Evolutionary conservation across 1,140 invertebrate genomes (phyloP).

Genomic region (Anadara kagoshimensis): DNA sequence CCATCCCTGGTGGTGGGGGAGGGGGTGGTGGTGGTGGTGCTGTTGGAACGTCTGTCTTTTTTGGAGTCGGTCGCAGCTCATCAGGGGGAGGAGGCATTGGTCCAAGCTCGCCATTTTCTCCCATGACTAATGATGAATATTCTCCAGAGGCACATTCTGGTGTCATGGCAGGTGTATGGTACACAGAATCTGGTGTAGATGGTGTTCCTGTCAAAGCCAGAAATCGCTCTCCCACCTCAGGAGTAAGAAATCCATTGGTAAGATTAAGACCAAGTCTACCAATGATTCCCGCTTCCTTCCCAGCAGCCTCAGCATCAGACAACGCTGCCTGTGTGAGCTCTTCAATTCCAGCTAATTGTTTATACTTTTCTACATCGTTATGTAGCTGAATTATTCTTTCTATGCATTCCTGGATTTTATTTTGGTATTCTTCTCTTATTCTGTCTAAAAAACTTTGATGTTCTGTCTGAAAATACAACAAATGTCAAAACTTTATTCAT

Average conservation of each 20-base stretch:
- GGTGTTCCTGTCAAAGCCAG: conserved; percentile 49
- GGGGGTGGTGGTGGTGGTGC: conserved; percentile 62
- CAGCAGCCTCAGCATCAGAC: conserved; percentile 46
- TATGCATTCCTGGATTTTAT: conserved; percentile 75
- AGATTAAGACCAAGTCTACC: conserved; percentile 3
- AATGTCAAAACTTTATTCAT: background rate
- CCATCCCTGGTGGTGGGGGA: no score
- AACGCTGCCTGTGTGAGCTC: conserved; percentile 57
- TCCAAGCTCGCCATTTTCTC: conserved; percentile 10
- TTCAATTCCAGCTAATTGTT: conserved; percentile 64
- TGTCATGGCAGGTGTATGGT: conserved; percentile 51
- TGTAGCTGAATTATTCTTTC: conserved; percentile 74
- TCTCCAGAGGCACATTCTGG: conserved; percentile 51
- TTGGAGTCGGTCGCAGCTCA: conserved; percentile 33
- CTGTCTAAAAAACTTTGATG: conserved; percentile 55
- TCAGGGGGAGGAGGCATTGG: conserved; percentile 15
- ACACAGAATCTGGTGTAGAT: conserved; percentile 40
- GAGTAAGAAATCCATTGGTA: conserved; percentile 31
- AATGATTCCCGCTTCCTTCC: conserved; percentile 32
- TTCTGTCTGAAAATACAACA: conserved; percentile 55
- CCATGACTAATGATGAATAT: conserved; percentile 16
- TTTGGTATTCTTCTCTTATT: conserved; percentile 52
- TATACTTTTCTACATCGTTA: conserved; percentile 75
- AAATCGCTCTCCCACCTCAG: conserved; percentile 24
- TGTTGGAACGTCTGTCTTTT: conserved; percentile 33